A percentile compares a stretch with the other conserved stretches of the same genome.
Evolutionary conservation across 2,113 vertebrate genomes (phyloP).

Genomic region (Elanoides forficatus): DNA sequence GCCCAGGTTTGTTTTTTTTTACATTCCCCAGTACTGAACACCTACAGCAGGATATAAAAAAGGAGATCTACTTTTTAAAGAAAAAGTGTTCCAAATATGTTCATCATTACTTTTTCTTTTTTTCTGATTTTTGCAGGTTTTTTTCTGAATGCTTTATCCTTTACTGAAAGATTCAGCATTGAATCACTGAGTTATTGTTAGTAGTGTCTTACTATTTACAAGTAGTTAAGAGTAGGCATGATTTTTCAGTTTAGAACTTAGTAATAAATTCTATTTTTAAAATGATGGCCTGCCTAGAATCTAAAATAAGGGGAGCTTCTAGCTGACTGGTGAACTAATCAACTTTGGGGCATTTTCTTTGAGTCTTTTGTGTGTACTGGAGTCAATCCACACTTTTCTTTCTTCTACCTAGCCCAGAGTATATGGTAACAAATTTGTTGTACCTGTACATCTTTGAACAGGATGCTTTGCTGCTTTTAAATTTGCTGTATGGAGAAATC

Average conservation of each 20-base stretch:
- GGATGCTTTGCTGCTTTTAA: neutral
- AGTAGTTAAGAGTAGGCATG: neutral
- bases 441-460: neutral
- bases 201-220: neutral
- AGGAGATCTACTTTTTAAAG: neutral
- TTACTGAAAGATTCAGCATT: neutral
- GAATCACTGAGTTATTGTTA: neutral
- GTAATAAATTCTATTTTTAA: neutral
- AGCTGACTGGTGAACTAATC: neutral
- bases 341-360: neutral
- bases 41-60: neutral
- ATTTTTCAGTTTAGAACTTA: neutral
- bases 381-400: neutral
- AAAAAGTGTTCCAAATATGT: neutral
- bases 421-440: neutral
- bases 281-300: neutral
- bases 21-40: neutral
- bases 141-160: neutral
- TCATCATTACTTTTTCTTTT: rapidly evolving
- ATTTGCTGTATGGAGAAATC: neutral
- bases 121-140: neutral
- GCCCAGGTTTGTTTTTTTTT: neutral
- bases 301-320: neutral
- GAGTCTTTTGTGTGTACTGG: neutral
- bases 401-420: neutral